Evolutionary conservation across 1,140 invertebrate species (phyloP), one percentile per base, ranked within the genome.

Genomic region (Telenomus remus): DNA sequence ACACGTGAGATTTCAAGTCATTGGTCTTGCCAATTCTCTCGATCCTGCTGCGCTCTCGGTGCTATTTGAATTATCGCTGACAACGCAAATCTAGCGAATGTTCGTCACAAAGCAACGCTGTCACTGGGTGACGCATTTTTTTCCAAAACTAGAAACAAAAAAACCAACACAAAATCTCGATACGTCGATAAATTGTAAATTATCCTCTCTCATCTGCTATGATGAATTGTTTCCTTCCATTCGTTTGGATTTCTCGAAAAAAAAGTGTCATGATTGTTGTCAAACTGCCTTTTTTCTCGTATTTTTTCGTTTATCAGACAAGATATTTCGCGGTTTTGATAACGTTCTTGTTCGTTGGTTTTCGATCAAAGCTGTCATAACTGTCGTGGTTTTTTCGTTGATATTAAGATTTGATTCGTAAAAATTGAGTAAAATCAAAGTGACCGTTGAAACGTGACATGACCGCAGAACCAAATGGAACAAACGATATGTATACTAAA

Each of bases 1-100:
- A 73, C 60, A 60, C 70, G 43, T 49, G 60, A 65, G 55, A 65
- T n/a, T 65, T 44, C 69, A 73, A 73, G 61, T 73, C 70, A 73
- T 60, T 73, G 70, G 60, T 73, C 60, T 65, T 72, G 69, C 54
- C 56, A 64, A 71, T 65, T 65, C 8, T 54, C 48, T 19, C 33
- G 33, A 19, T n/a, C n/a, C n/a, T n/a, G n/a, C n/a, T n/a, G n/a
- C n/a, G n/a, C n/a, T n/a, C n/a, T n/a, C 33, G 39, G 46, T 43
- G 54, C 27, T 54, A 63, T 71, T 63, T 55, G 51, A 54, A 46
- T 71, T 71, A 60, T 63, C 39, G 66, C 57, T 63, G 51, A 71
- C 46, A 5, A 2, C 8, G 39, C 46, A 56, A 56, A 56, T 63
- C 42, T 27, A 16, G 16, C 51, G 6, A 43, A 50, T 27, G 37